Evolutionary conservation across 1,140 invertebrate genomes (phyloP).

Genomic region (Thaumatotibia leucotreta): DNA sequence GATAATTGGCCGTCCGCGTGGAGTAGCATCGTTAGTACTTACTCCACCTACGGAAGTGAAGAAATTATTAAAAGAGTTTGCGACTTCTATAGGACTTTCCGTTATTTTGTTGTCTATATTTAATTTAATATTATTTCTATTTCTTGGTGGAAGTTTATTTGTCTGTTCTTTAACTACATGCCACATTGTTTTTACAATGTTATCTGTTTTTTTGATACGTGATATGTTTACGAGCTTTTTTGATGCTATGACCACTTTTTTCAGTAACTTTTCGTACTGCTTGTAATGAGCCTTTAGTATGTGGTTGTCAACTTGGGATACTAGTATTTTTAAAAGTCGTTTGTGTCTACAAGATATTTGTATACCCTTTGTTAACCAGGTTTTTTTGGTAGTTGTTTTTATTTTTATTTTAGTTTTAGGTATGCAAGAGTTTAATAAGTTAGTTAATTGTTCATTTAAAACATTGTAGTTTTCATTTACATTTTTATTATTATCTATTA

Average conservation of each 20-base stretch:
- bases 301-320: not conserved
- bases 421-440: not conserved
- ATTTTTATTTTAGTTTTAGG: not conserved
- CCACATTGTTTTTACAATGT: conserved; percentile 1
- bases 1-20: not conserved
- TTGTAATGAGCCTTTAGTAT: conserved; percentile 1
- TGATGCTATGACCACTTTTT: not conserved
- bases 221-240: not conserved
- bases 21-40: not conserved
- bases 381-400: not conserved
- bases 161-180: conserved; percentile 5
- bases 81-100: not conserved
- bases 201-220: not conserved
- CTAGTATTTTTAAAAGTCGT: not conserved
- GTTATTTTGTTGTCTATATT: not conserved
- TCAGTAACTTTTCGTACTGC: conserved; percentile 1
- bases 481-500: not conserved
- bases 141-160: not conserved
- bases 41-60: not conserved
- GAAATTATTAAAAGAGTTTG: not conserved
- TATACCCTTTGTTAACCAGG: not conserved
- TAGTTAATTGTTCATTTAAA: not conserved
- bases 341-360: not conserved
- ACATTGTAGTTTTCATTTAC: not conserved
- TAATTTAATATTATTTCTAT: conserved; percentile 10